Conservation (phyloP, 1,140 invertebrate genomes). For the Liolophura sinensis region DNA sequence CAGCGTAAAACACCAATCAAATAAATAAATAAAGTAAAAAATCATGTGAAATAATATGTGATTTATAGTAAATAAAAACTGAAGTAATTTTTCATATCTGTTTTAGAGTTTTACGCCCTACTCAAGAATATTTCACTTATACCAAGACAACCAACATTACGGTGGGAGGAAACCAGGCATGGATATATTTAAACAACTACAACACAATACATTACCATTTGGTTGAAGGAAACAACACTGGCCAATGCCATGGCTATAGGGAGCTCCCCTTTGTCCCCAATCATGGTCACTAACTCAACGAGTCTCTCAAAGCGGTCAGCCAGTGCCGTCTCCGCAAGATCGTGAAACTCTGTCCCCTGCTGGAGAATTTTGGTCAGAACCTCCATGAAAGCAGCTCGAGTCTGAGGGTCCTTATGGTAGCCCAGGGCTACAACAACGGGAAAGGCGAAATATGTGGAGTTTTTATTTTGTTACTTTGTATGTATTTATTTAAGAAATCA, state of each 20-base stretch:
- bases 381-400: constrained; percentile 97
- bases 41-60: no score
- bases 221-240: constrained; percentile 89
- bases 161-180: no score
- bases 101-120: no score
- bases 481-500: no score
- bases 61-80: no score
- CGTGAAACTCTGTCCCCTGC: constrained; percentile 98
- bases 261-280: constrained; percentile 90
- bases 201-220: constrained; percentile 69
- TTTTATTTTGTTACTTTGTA: no score
- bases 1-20: no score
- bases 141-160: no score
- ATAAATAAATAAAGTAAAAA: no score
- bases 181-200: no score
- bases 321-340: constrained; percentile 92
- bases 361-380: constrained; percentile 95
- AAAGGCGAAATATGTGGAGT: background rate
- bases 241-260: constrained; percentile 98
- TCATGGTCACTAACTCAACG: constrained; percentile 95
- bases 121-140: no score
- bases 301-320: constrained; percentile 93
- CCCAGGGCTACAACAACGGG: constrained; percentile 67
- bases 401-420: constrained; percentile 96
- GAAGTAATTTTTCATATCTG: no score